phyloP scores from a whole-genome alignment of 1,140 invertebrate genomes.

The Calephelis nemesis region DNA sequence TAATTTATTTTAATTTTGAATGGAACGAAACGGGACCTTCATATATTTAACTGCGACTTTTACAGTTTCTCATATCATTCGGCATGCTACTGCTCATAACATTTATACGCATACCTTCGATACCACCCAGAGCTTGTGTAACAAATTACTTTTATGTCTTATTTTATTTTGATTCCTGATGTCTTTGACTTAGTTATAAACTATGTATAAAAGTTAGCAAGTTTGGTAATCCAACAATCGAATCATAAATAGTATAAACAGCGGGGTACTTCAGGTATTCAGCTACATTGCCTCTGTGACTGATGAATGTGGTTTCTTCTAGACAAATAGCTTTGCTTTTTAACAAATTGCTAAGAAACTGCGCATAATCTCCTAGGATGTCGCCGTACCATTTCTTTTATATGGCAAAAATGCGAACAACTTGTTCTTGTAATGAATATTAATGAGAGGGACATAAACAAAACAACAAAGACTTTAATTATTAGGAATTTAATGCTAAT shows the following conservation, averaged over 20 bases:
- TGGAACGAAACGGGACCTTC: slow-evolving; percentile 36
- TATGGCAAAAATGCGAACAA: slow-evolving; percentile 48
- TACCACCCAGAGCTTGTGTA: slow-evolving; percentile 17
- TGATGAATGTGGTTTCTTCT: slow-evolving; percentile 52
- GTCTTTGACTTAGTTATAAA: slow-evolving; percentile 18
- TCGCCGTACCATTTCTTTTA: slow-evolving; percentile 42
- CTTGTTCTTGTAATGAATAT: slow-evolving; percentile 48
- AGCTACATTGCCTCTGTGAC: slow-evolving; percentile 28
- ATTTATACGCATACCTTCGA: slow-evolving; percentile 3
- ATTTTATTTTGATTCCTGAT: slow-evolving; percentile 11
- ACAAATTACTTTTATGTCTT: slow-evolving; percentile 24
- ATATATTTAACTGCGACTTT: slow-evolving; percentile 24
- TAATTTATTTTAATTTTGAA: too few relatives aligned
- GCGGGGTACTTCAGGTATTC: slow-evolving; percentile 31
- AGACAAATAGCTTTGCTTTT: slow-evolving; percentile 58
- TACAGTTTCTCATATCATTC: slow-evolving; percentile 22
- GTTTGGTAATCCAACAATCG: slow-evolving; percentile 42
- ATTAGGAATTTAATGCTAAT: slow-evolving; percentile 12
- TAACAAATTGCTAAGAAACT: slow-evolving; percentile 51
- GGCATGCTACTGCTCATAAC: slow-evolving; percentile 7
- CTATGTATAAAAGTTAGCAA: slow-evolving; percentile 32
- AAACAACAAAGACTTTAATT: slow-evolving; percentile 16
- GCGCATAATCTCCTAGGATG: slow-evolving; percentile 37
- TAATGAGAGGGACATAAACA: slow-evolving; percentile 35
- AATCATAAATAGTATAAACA: slow-evolving; percentile 43